These are phyloP conservation scores for Microcebus tavaratra DNA, from an alignment of 2,113 vertebrate species.

Conservation along the genomic window DNA sequence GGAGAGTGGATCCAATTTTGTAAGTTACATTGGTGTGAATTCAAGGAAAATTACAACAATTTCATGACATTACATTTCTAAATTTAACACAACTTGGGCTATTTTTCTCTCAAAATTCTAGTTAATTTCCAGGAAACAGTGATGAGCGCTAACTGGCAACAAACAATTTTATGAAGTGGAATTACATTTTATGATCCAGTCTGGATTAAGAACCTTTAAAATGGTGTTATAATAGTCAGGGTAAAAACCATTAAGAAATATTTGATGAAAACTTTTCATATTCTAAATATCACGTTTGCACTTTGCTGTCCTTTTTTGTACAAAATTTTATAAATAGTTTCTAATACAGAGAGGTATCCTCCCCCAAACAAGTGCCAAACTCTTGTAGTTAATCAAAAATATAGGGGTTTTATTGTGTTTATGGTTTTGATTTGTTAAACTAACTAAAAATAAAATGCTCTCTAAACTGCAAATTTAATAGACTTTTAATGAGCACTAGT, in stretches of 20 bases:
- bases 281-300: not conserved
- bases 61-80: not conserved
- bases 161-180: not conserved
- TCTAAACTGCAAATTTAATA: not conserved
- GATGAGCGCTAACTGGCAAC: not conserved
- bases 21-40: not conserved
- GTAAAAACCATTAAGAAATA: not conserved
- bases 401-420: not conserved
- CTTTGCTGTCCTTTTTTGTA: not conserved
- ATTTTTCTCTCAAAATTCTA: conserved; percentile 16
- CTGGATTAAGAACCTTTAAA: not conserved
- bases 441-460: not conserved
- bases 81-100: not conserved
- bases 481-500: not conserved
- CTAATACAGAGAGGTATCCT: not conserved
- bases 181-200: not conserved
- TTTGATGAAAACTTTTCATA: not conserved
- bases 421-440: not conserved
- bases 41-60: not conserved
- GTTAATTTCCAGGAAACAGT: not conserved
- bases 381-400: not conserved
- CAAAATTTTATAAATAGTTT: not conserved
- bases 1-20: not conserved
- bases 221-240: not conserved
- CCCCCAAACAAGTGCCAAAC: not conserved